Evolutionary conservation across 2,888 invertebrate genomes (phyloP).

Genomic region (Taphrorychus bicolor): DNA sequence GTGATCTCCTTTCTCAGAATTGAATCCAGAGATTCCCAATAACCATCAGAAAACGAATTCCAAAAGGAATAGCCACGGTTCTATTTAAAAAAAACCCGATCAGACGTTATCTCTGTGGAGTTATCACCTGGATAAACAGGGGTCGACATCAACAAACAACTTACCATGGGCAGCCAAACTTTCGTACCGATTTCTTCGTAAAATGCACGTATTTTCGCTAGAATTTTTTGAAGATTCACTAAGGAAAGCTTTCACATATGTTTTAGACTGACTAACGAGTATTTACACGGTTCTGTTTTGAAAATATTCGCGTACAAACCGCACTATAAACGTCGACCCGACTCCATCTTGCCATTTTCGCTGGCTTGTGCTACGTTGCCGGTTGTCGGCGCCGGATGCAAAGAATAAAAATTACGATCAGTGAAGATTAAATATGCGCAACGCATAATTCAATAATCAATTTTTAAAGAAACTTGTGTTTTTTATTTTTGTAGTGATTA

Average conservation of each 20-base stretch:
- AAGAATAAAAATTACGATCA: too few species aligned
- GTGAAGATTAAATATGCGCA: too few species aligned
- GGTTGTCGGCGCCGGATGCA: too few species aligned
- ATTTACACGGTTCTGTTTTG: conserved; percentile 53
- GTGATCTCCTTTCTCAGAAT: conserved; percentile 61
- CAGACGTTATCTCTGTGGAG: neutral
- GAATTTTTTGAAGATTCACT: neutral
- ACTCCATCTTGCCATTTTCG: conserved; percentile 61
- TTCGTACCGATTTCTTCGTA: conserved; percentile 39
- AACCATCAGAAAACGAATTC: neutral
- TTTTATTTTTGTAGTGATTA: too few species aligned
- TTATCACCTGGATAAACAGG: neutral
- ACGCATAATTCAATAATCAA: too few species aligned
- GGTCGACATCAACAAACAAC: conserved; percentile 49
- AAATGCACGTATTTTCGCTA: conserved; percentile 5
- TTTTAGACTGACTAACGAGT: conserved; percentile 47
- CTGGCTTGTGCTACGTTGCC: conserved; percentile 54
- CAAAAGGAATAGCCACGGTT: neutral
- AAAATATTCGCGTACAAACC: conserved; percentile 59
- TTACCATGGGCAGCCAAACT: conserved; percentile 60
- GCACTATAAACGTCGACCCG: conserved; percentile 60
- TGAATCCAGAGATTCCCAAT: conserved; percentile 51
- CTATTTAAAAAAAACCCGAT: neutral
- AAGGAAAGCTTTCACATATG: conserved; percentile 23
- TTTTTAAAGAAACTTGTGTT: too few species aligned